A percentile compares a stretch with the other conserved stretches of the same genome.
Conservation (phyloP, 2,888 invertebrate genomes). For the Plebejus argus region DNA sequence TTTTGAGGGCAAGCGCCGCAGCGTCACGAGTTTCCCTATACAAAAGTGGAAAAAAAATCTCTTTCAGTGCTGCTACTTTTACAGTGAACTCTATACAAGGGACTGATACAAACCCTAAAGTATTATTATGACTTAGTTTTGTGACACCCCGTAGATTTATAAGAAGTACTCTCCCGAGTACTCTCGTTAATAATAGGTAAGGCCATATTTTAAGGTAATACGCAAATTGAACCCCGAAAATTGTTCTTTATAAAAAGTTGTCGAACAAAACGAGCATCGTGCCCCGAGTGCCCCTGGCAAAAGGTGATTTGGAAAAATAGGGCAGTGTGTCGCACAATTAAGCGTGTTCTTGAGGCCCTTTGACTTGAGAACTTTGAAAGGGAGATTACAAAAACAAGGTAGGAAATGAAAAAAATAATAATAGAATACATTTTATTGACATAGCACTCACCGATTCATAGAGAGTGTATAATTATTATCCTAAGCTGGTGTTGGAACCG, state of each 20-base stretch:
- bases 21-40: too few species aligned
- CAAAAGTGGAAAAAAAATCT: too few species aligned
- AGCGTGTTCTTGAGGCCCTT: background rate
- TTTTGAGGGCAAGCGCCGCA: too few species aligned
- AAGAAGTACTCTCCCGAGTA: background rate
- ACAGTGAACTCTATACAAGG: too few species aligned
- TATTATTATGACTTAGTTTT: too few species aligned
- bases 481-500: too few species aligned
- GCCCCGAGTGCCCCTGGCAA: background rate
- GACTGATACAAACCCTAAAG: too few species aligned
- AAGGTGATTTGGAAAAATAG: background rate
- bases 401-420: background rate
- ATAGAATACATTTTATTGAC: background rate
- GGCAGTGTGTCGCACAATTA: background rate
- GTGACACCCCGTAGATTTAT: too few species aligned
- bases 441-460: too few species aligned
- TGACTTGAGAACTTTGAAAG: background rate
- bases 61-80: too few species aligned
- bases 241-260: background rate
- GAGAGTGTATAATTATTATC: too few species aligned
- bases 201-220: background rate
- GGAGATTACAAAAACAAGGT: background rate
- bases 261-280: background rate
- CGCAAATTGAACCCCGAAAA: background rate
- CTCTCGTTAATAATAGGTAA: background rate